Evolutionary conservation across 2,113 vertebrate species (phyloP).

Genomic region (Miniopterus natalensis): DNA sequence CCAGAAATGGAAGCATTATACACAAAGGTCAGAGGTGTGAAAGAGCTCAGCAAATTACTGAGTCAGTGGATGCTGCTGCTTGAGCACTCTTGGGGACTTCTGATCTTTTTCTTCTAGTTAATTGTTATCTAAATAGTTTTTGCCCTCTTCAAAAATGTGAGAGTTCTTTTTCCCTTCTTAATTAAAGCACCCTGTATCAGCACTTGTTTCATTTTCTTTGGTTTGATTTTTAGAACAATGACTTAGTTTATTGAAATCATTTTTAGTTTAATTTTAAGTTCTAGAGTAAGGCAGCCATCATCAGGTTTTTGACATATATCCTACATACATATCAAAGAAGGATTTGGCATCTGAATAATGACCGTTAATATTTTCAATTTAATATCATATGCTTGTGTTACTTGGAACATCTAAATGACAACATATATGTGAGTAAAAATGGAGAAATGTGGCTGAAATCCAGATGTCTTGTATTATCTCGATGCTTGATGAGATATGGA

Average conservation of each 20-base stretch:
- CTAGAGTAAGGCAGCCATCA: conserved; percentile 31
- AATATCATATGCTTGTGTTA: background rate
- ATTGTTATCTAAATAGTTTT: background rate
- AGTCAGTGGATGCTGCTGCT: background rate
- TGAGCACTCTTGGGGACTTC: background rate
- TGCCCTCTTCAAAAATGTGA: background rate
- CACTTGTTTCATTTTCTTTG: conserved; percentile 8
- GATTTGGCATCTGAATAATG: background rate
- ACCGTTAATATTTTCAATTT: conserved; percentile 30
- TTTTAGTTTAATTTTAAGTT: conserved; percentile 67
- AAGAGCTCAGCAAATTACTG: background rate
- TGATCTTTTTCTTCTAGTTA: background rate
- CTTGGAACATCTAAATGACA: background rate
- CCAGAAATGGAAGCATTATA: background rate
- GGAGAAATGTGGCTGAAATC: conserved; percentile 24
- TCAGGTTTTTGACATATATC: background rate
- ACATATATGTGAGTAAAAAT: background rate
- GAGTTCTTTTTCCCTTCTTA: conserved; percentile 3
- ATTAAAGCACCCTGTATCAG: conserved; percentile 27
- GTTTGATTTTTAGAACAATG: background rate
- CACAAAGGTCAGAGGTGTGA: background rate
- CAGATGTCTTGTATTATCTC: conserved; percentile 36
- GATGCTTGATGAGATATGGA: background rate
- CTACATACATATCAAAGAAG: background rate
- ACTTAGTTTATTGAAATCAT: conserved; percentile 20